Evolutionary conservation across 2,888 invertebrate genomes (phyloP), one percentile per base, ranked within the genome.

Genomic region (Alsophila aescularia): DNA sequence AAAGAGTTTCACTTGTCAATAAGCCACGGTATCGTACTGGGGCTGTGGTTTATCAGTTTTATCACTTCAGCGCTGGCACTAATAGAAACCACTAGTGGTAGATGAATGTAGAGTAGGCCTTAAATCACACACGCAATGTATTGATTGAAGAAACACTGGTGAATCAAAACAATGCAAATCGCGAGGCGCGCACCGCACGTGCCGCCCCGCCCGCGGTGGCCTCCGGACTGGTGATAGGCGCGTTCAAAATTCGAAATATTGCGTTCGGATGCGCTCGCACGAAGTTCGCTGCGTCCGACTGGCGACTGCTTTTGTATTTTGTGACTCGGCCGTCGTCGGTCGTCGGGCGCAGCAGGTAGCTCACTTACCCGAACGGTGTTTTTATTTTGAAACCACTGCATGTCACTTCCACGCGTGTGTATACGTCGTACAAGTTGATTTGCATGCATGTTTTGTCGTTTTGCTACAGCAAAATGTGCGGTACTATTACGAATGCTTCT

Each of bases 141-240:
- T 90, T 81, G 87, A 90, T 90, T 86, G 72, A 73, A 74, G 75
- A 73, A 87, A 87, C 86, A 87, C 87, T 82, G 82, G 79, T 79
- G 50, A 51, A 56, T 80, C 82, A 89, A 85, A 87, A 90, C 86
- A 90, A 88, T 85, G 72, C 77, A 84, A 83, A 66, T 75, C 81
- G 90, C 89, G 89, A 90, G 89, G 90, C 90, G 87, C 76, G 88
- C 90, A 86, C 87, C 75, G 79, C 79, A 81, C 88, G 89, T 87
- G 89, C 88, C 90, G 90, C 90, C 89, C 87, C 90, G 88, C 90
- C 88, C 87, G 90, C 87, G 89, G 88, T 75, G 85, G 75, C 82
- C 81, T 82, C 82, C 83, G 81, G 84, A 90, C 90, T 88, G 83
- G 75, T 70, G 71, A 55, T 56, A 50, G 70, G 67, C 58, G 61